Evolutionary conservation across 2,797 vertebrate genomes (phyloP).

Genomic region (Falco biarmicus): DNA sequence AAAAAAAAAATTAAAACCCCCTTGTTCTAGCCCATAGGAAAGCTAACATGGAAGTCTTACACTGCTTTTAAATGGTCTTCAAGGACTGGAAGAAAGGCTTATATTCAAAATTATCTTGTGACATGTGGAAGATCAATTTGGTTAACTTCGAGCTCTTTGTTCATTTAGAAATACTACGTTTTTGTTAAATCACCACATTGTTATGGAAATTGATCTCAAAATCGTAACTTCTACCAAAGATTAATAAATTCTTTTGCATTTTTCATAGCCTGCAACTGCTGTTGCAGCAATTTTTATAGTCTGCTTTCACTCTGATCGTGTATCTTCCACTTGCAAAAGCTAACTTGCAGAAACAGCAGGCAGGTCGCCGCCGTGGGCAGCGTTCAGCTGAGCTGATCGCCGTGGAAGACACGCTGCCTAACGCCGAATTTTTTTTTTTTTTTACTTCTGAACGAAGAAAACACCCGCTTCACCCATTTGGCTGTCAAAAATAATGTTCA

Average conservation of each 20-base stretch:
- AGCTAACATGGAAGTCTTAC: not conserved
- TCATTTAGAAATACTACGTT: not conserved
- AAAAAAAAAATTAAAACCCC: not conserved
- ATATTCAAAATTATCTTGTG: too few species aligned
- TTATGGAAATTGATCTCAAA: not conserved
- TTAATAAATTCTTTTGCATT: not conserved
- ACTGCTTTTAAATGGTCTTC: not conserved
- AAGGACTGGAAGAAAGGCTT: not conserved
- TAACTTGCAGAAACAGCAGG: not conserved
- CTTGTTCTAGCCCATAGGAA: not conserved
- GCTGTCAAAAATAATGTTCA: not conserved
- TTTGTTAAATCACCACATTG: not conserved
- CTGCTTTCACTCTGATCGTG: not conserved
- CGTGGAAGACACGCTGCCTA: not conserved
- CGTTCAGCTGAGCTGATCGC: too few species aligned
- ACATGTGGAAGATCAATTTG: accelerated
- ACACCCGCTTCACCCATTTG: not conserved
- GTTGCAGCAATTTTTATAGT: not conserved
- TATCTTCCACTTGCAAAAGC: not conserved
- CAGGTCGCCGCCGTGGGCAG: accelerated
- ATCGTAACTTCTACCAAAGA: not conserved
- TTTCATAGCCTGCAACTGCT: not conserved
- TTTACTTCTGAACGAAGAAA: not conserved
- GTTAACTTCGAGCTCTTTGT: not conserved
- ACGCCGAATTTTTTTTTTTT: too few species aligned